These are phyloP conservation scores for Microcebus murinus DNA, from an alignment of 2,113 vertebrate species.

Conservation along the genomic window DNA sequence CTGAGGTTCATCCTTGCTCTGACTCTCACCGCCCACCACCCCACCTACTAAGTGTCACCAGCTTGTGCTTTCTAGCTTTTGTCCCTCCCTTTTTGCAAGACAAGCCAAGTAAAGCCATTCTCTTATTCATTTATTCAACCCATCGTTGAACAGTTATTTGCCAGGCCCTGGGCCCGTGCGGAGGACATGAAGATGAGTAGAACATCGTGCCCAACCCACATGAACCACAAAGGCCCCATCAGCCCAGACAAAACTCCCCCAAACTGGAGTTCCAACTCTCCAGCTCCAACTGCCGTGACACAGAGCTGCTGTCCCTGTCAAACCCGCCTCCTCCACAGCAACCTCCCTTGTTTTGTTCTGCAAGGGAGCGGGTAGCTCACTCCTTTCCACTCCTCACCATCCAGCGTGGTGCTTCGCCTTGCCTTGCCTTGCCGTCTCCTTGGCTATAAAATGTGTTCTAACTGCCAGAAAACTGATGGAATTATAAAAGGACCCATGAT, in stretches of 20 bases:
- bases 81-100: neutral
- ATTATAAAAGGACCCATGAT: neutral
- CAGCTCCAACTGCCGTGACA: neutral
- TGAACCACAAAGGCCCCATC: neutral
- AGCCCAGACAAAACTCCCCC: neutral
- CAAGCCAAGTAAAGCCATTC: neutral
- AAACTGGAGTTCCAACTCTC: fast-evolving
- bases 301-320: neutral
- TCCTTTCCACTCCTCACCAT: neutral
- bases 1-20: neutral
- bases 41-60: neutral
- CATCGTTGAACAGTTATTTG: too few species aligned
- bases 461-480: neutral
- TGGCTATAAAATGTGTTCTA: neutral
- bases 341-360: neutral
- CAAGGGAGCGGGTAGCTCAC: fast-evolving
- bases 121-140: neutral
- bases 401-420: too few species aligned
- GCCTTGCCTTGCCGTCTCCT: neutral
- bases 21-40: neutral
- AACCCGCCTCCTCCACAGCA: neutral
- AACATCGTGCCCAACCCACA: neutral
- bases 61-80: neutral
- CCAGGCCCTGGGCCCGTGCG: neutral
- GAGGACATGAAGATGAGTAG: neutral